Base-by-base conservation (phyloP, 2,888 invertebrate genomes). In the Dryomyza anilis region DNA sequence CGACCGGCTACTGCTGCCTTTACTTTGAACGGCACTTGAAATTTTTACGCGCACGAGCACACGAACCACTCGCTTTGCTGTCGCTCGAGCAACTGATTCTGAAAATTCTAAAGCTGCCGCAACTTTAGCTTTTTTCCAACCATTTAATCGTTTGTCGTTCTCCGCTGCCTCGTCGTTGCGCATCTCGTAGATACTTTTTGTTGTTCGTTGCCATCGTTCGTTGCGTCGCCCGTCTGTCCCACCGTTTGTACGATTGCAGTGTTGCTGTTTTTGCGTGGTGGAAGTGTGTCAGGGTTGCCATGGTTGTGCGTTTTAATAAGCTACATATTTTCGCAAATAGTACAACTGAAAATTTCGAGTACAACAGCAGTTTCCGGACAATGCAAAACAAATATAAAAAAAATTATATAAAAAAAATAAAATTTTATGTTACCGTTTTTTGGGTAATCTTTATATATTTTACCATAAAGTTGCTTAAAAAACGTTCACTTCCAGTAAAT, bases 31-130 rank as follows among this genome's bases (percentile, higher is more conserved):
- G 16, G 30, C 12, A 21, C 23, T 59, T 23, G 10, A 14, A 6
- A n/a, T 16, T n/a, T 36, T 19, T 19, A 14, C 19, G 53, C 33
- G 39, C 61, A 43, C 29, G 19, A 43, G 21, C 16, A 27, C 2
- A 29, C 29, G 27, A 43, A 43, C 43, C 43, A 36, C 36, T 53
- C 61, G 53, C 61, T 53, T 39, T 43, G 52, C 61, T 52, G 39
- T 52, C 61, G 52, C 61, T 52, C 61, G 61, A 61, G 45, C 61
- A 61, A 61, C 61, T 61, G 61, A 52, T 39, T 53, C 39, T 19
- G 4, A 19, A 30, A 25, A 19, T 48, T 60, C 59, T 48, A 39
- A 29, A 36, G 39, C 61, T 53, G 53, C 52, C 21, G 39, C 39
- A 52, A 61, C 39, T 61, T 61, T 52, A 52, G 52, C 27, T 53